Evolutionary conservation across 2,113 vertebrate species (phyloP).

Genomic region (Mastomys natalensis): DNA sequence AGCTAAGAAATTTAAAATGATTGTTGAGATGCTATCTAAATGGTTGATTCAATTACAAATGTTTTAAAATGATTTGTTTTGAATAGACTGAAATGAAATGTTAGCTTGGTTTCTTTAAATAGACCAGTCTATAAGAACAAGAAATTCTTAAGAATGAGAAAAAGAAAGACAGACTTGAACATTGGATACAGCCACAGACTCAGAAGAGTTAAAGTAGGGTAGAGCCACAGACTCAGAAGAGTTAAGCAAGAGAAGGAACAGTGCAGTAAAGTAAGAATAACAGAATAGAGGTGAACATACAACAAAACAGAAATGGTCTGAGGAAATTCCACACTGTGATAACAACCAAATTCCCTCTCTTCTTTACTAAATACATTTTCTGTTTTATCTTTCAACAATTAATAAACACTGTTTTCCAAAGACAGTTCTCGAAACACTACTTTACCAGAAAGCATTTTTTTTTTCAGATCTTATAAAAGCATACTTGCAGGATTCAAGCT

Average conservation of each 20-base stretch:
- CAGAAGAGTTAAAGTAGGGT: too few species aligned
- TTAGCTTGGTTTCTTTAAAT: not conserved
- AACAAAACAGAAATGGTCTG: not conserved
- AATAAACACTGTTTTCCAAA: not conserved
- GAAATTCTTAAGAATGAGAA: not conserved
- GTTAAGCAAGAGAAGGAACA: not conserved
- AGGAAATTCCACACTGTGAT: not conserved
- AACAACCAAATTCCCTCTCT: not conserved
- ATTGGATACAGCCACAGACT: too few species aligned
- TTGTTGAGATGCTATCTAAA: not conserved
- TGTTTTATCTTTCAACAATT: not conserved
- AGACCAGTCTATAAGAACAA: not conserved
- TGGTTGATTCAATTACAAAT: not conserved
- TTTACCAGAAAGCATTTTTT: not conserved
- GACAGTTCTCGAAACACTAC: not conserved
- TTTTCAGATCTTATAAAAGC: not conserved
- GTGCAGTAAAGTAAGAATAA: not conserved
- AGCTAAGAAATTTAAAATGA: not conserved
- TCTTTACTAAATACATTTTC: not conserved
- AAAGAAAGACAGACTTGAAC: not conserved
- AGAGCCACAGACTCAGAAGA: too few species aligned
- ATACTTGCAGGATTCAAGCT: not conserved
- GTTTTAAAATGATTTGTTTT: not conserved
- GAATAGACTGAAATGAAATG: not conserved
- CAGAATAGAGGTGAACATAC: not conserved